These are phyloP conservation scores for Andrena bicolor DNA, from an alignment of 2,888 invertebrate species.

Conservation along the genomic window DNA sequence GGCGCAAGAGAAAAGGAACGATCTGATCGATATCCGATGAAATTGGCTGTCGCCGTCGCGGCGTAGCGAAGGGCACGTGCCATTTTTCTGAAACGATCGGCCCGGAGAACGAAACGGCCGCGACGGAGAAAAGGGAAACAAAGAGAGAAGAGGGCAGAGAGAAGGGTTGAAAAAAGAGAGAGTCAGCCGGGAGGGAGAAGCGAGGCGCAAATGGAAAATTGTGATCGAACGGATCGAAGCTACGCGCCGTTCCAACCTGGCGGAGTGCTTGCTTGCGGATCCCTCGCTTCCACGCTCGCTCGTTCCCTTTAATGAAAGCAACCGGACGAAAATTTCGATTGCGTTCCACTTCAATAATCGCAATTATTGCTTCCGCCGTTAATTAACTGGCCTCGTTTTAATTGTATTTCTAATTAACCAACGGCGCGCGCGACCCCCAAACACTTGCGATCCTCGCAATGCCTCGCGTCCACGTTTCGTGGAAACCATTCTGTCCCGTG, in stretches of 20 bases:
- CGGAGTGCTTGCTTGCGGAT: not conserved
- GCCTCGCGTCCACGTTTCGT: not conserved
- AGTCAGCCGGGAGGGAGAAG: slow-evolving; percentile 3
- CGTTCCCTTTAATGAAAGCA: slow-evolving; percentile 66
- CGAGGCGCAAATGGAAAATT: slow-evolving; percentile 58
- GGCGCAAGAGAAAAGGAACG: slow-evolving; percentile 25
- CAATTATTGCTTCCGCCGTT: slow-evolving; percentile 66
- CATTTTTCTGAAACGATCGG: slow-evolving; percentile 47
- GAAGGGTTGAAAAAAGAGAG: not conserved
- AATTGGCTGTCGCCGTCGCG: slow-evolving; percentile 27
- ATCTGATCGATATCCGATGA: slow-evolving; percentile 51
- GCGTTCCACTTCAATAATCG: slow-evolving; percentile 68
- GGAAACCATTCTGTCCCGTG: not conserved
- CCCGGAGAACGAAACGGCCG: not conserved
- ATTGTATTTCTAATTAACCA: slow-evolving; percentile 66
- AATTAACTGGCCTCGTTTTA: slow-evolving; percentile 60
- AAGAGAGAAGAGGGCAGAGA: not conserved
- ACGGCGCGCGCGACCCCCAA: not conserved
- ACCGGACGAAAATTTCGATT: slow-evolving; percentile 67
- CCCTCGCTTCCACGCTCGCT: not conserved
- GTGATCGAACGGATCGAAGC: slow-evolving; percentile 53
- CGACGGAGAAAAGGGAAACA: not conserved
- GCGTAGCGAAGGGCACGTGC: slow-evolving; percentile 40
- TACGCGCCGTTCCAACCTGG: slow-evolving; percentile 44
- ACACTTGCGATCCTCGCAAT: not conserved